phyloP scores from a whole-genome alignment of 2,113 vertebrate genomes.

The Scatophagus argus region DNA sequence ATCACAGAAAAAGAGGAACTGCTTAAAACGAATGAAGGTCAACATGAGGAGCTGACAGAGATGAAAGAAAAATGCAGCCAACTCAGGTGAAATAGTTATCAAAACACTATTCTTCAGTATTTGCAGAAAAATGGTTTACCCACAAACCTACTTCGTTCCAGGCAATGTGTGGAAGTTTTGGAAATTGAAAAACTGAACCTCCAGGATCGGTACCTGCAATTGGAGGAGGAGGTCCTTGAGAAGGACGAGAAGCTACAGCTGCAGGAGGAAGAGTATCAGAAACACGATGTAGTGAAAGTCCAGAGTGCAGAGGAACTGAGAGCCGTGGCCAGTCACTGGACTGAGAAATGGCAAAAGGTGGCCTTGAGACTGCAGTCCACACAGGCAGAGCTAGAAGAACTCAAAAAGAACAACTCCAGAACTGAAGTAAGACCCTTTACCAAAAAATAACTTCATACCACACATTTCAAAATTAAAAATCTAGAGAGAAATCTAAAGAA shows the following conservation, averaged over 20 bases:
- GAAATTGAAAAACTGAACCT: conserved; percentile 75
- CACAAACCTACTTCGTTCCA: conserved; percentile 26
- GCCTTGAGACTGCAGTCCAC: conserved; percentile 73
- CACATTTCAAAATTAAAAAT: not conserved
- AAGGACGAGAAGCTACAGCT: conserved; percentile 56
- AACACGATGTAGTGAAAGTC: conserved; percentile 51
- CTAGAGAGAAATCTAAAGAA: no score
- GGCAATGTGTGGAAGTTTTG: conserved; percentile 65
- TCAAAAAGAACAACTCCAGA: conserved; percentile 43
- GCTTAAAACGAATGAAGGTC: conserved; percentile 31
- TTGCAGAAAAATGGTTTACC: not conserved
- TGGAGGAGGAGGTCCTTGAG: conserved; percentile 64
- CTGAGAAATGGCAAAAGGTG: conserved; percentile 78
- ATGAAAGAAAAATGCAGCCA: conserved; percentile 65
- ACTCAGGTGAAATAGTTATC: conserved; percentile 72
- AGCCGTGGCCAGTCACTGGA: conserved; percentile 78
- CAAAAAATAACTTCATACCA: not conserved
- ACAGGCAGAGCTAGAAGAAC: conserved; percentile 75
- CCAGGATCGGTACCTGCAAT: conserved; percentile 54
- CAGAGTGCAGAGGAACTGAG: conserved; percentile 67
- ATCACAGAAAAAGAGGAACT: conserved; percentile 75
- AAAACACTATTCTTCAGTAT: not conserved
- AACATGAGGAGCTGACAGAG: conserved; percentile 34
- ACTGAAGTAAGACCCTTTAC: conserved; percentile 44
- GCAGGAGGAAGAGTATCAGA: conserved; percentile 59